phyloP scores from a whole-genome alignment of 2,888 invertebrate species.

The Ennomos quercinarius region DNA sequence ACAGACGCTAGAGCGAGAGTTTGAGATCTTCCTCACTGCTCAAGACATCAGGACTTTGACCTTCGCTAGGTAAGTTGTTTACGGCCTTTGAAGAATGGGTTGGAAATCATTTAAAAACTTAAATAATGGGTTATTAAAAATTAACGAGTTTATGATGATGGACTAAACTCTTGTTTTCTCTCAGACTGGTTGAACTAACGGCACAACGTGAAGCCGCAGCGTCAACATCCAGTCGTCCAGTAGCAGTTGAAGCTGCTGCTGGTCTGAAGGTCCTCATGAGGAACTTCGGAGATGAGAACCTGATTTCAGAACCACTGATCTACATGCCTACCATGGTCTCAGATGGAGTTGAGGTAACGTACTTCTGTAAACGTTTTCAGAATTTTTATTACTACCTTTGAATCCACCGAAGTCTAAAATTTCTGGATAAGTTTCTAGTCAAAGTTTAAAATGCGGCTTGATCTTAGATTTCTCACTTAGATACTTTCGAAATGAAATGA shows the following conservation, averaged over 20 bases:
- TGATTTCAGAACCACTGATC: conserved; percentile 81
- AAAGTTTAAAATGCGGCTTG: too few relatives aligned
- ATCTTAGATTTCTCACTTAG: too few relatives aligned
- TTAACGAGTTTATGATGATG: neutral
- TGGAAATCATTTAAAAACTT: too few relatives aligned
- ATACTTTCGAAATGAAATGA: too few relatives aligned
- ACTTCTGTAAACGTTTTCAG: too few relatives aligned
- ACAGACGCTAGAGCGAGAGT: conserved; percentile 95
- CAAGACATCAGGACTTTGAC: conserved; percentile 94
- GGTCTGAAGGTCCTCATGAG: conserved; percentile 86
- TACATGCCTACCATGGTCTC: conserved; percentile 82
- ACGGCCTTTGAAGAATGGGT: neutral
- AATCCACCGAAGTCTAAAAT: too few relatives aligned
- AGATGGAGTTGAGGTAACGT: conserved; percentile 73
- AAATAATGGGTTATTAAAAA: too few relatives aligned
- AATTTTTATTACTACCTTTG: too few relatives aligned
- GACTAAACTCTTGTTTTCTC: neutral
- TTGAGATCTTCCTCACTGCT: conserved; percentile 93
- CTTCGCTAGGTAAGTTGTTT: conserved; percentile 84
- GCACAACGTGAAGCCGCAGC: conserved; percentile 78
- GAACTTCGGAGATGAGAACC: conserved; percentile 86
- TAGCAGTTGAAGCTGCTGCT: conserved; percentile 52
- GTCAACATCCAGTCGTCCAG: conserved; percentile 57
- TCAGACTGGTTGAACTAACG: conserved; percentile 81
- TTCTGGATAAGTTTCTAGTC: too few relatives aligned